Percentiles rank a stretch among this genome's conserved stretches.
phyloP scores from a whole-genome alignment of 2,888 invertebrate species.

The Diarsia rubi region DNA sequence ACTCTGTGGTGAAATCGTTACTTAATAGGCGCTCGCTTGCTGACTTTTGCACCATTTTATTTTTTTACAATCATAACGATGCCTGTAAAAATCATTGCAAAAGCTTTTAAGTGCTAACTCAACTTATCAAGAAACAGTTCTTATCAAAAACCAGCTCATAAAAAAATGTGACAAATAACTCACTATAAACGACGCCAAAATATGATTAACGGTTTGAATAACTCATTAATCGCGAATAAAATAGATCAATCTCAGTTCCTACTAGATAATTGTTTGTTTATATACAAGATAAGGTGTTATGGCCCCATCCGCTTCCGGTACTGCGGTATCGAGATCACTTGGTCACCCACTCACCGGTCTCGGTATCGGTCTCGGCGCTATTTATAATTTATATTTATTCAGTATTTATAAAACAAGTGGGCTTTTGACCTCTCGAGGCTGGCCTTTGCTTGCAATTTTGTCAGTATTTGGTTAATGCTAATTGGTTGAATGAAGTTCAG shows the following conservation, averaged over 20 bases:
- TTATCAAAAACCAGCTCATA: background rate
- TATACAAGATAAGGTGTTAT: slow-evolving; percentile 59
- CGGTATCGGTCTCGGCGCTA: slow-evolving; percentile 26
- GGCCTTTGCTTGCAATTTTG: slow-evolving; percentile 34
- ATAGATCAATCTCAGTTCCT: slow-evolving; percentile 71
- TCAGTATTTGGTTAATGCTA: slow-evolving; percentile 22
- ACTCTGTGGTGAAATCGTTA: background rate
- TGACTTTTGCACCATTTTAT: slow-evolving; percentile 6
- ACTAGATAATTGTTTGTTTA: slow-evolving; percentile 64
- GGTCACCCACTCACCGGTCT: slow-evolving; percentile 38
- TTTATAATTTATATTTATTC: slow-evolving; percentile 35
- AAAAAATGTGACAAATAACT: slow-evolving; percentile 3
- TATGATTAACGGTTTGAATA: slow-evolving; percentile 63
- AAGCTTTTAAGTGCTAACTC: background rate
- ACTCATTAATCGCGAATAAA: slow-evolving; percentile 68
- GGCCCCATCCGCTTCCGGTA: slow-evolving; percentile 69
- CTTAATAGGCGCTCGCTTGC: background rate
- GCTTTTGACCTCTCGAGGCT: slow-evolving; percentile 41
- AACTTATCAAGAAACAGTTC: background rate
- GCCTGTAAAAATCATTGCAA: background rate
- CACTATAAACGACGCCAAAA: slow-evolving; percentile 34
- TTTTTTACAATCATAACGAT: background rate
- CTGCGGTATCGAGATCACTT: slow-evolving; percentile 53
- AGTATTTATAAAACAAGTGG: slow-evolving; percentile 36
- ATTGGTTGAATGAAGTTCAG: slow-evolving; percentile 29